Evolutionary conservation across 2,888 invertebrate species (phyloP), one percentile per base, ranked within the genome.

Genomic region (Calameuta idolon): DNA sequence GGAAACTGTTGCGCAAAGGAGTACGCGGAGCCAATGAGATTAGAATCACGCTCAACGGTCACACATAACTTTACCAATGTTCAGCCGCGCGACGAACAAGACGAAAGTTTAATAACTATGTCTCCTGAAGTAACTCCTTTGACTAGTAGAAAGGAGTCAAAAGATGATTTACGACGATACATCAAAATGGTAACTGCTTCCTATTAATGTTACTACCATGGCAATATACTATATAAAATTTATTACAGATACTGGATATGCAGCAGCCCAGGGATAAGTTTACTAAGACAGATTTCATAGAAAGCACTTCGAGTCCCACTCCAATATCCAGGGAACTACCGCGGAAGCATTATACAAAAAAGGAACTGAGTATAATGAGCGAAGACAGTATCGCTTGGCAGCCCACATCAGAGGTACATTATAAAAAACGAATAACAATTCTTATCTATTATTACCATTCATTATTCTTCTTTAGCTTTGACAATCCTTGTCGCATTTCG

Each of bases 131-230:
- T 92, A 73, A 91, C 90, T 12, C 91, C 92, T 3, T 76, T 91
- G 34, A 89, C 87, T n/a, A 90, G 87, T 81, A 90, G 87, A 83
- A 89, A 82, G 76, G 90, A 89, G 76, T 87, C 89, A 0, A 92
- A 91, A 77, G 90, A 90, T 77, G 93, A 93, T 83, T 87, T 93
- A 33, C 92, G 92, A 79, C 92, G 92, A 87, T 93, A 93, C 81
- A 92, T 93, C 69, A 91, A 92, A 89, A 91, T 93, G 92, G 93
- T 93, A 85, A 83, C 84, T 69, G 23, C 9, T 55, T 55, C 9
- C 9, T 55, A 23, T 55, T 55, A 55, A 55, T 55, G 2, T 55
- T 55, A 23, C 9, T 23, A 9, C 23, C 23, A 2, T 9, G 55
- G 9, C 23, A 55, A 55, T 55, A 55, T 23, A 55, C 9, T 55